Evolutionary conservation across 1,140 invertebrate genomes (phyloP).

Genomic region (Drosophila neocordata): DNA sequence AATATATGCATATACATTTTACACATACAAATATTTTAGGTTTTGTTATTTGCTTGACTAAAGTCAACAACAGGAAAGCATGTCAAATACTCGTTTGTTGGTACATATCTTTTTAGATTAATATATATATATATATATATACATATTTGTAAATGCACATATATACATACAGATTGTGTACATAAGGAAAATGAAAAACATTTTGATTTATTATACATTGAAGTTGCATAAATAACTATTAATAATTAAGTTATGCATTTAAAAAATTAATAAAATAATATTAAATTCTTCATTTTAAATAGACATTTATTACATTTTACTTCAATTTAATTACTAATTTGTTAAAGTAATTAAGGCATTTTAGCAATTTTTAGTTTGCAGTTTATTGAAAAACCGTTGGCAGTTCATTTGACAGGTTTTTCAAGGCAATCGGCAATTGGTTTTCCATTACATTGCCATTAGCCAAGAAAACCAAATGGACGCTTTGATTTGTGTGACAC

Average conservation of each 20-base stretch:
- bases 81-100: constrained; percentile 35
- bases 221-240: constrained; percentile 44
- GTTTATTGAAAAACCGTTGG: constrained; percentile 28
- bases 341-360: background rate
- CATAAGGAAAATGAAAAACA: too few species aligned
- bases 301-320: constrained; percentile 32
- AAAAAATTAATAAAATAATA: constrained; percentile 52
- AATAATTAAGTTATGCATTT: constrained; percentile 55
- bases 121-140: constrained; percentile 11
- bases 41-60: constrained; percentile 57
- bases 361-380: background rate
- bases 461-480: too few species aligned
- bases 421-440: background rate
- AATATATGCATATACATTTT: constrained; percentile 3
- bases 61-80: constrained; percentile 54
- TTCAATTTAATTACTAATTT: background rate
- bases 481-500: too few species aligned
- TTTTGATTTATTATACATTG: background rate
- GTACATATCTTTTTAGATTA: constrained; percentile 23
- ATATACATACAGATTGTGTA: constrained; percentile 12
- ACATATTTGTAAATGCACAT: background rate
- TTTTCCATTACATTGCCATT: background rate
- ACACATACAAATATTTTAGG: constrained; percentile 1
- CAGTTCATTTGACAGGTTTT: constrained; percentile 19
- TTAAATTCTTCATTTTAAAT: constrained; percentile 19